Evolutionary conservation across 2,888 invertebrate species (phyloP).

Genomic region (Neria commutata): DNA sequence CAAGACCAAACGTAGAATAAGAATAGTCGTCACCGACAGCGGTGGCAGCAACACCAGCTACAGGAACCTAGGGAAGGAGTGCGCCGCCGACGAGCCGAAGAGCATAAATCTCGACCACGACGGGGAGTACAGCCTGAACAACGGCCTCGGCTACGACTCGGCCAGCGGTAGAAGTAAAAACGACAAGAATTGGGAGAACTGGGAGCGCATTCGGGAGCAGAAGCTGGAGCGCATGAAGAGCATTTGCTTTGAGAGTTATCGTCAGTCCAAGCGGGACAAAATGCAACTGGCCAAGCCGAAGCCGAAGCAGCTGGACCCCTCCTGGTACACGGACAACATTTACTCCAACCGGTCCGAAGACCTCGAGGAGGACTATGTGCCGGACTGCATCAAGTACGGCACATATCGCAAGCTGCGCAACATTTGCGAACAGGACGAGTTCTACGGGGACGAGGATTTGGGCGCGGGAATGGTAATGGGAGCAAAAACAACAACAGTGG

Average conservation of each 20-base stretch:
- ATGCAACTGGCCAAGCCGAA: constrained; percentile 55
- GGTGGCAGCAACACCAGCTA: constrained; percentile 44
- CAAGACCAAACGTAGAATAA: constrained; percentile 61
- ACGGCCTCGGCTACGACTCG: constrained; percentile 25
- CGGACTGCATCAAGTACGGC: constrained; percentile 57
- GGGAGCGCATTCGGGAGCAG: constrained; percentile 61
- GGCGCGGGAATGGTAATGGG: constrained; percentile 14
- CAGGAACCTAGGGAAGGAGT: constrained; percentile 37
- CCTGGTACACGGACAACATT: constrained; percentile 62
- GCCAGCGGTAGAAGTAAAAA: constrained; percentile 51
- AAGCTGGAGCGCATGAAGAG: constrained; percentile 62
- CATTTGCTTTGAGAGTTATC: constrained; percentile 61
- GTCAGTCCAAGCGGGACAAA: constrained; percentile 59
- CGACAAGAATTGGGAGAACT: constrained; percentile 62
- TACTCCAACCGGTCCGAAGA: constrained; percentile 62
- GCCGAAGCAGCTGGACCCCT: constrained; percentile 58
- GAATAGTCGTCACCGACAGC: constrained; percentile 58
- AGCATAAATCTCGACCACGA: constrained; percentile 46
- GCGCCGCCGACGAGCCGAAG: constrained; percentile 38
- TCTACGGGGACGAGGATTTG: constrained; percentile 41
- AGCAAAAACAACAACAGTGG: constrained; percentile 10
- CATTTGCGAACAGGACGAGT: constrained; percentile 56
- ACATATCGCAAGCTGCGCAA: constrained; percentile 53
- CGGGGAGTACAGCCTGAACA: constrained; percentile 23
- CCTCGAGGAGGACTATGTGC: constrained; percentile 58